A percentile compares a stretch with the other conserved stretches of the same genome.
These are phyloP conservation scores for Chydorus sphaericus DNA, from an alignment of 2,888 invertebrate genomes.

Conservation along the genomic window DNA sequence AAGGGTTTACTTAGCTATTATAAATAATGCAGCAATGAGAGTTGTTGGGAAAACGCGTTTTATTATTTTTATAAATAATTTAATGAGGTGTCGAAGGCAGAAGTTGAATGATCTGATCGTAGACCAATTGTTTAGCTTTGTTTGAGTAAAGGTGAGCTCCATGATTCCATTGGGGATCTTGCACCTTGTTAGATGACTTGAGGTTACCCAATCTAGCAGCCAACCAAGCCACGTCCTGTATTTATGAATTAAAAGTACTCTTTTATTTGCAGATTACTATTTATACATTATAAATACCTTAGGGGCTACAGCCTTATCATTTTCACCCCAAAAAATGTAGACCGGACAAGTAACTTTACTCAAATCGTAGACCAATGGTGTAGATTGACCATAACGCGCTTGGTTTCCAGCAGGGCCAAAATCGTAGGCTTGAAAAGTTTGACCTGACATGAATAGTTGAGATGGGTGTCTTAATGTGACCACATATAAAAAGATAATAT, in stretches of 20 bases:
- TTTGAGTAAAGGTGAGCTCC: conserved; percentile 18
- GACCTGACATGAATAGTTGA: too few relatives aligned
- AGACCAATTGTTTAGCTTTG: conserved; percentile 10
- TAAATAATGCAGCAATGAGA: too few relatives aligned
- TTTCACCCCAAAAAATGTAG: conserved; percentile 1
- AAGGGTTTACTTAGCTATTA: too few relatives aligned
- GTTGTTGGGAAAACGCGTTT: too few relatives aligned
- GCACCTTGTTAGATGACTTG: conserved; percentile 11
- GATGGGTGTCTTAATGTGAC: not conserved
- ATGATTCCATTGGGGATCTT: conserved; percentile 17
- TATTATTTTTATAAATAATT: too few relatives aligned
- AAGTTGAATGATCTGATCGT: conserved; percentile 11
- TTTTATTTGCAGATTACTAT: not conserved
- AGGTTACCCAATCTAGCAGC: conserved; percentile 8
- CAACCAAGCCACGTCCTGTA: conserved; percentile 14
- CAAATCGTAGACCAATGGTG: conserved; percentile 19
- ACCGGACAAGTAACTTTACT: conserved; percentile 14
- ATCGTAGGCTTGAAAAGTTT: not conserved
- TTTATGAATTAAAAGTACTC: not conserved
- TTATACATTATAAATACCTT: not conserved
- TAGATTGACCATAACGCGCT: conserved; percentile 14
- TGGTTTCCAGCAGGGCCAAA: conserved; percentile 19
- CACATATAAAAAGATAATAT: not conserved
- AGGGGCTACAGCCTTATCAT: conserved; percentile 14
- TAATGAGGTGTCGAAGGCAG: conserved; percentile 22